Base-by-base conservation (phyloP, 2,797 vertebrate genomes). In the Margarornis squamiger region DNA sequence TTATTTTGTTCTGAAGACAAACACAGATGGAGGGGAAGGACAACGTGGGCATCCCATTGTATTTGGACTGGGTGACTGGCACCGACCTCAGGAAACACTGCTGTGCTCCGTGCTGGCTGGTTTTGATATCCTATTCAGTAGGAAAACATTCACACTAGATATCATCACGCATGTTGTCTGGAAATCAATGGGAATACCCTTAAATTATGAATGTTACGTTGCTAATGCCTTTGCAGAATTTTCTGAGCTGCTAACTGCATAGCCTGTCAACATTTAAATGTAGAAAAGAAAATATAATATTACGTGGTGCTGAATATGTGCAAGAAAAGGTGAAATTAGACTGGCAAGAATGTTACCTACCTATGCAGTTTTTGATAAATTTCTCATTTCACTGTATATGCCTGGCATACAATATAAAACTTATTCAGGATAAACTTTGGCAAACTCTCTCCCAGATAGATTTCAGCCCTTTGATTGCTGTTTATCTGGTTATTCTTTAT, bases 251-350 rank as follows among this genome's bases (percentile, higher is more conserved):
- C 65, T 76, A 67, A 90, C 45, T 80, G 63, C 68, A 38, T 38
- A 72, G 58, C 38, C 66, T 72, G 46, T 65, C 74, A 68, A 63
- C 4, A 26, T 70, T 94, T 91, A 63, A 77, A 94, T 93, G 36
- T 38, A 65, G 62, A 87, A 90, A 92, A 73, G 52, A 87, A 90
- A 92, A 81, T 43, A 51, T 7, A 95, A 84, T 66, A 76, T 65
- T 66, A 22, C 13, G 5, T 21, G 5, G 17, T 46, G 24, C 49
- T 62, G 27, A 51, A 38, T 38, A 27, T 1, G 9, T 46, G 34
- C 12, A 46, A 46, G 67, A 91, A 61, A 27, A 62, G 13, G 29
- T 59, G 17, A 89, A 81, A 57, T 27, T 46, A 43, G 8, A 30
- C 26, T 32, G 18, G 9, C 13, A 45, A 21, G 27, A 20, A 1